Base-by-base conservation (phyloP, 1,140 invertebrate genomes). In the Lasioglossum albipes region DNA sequence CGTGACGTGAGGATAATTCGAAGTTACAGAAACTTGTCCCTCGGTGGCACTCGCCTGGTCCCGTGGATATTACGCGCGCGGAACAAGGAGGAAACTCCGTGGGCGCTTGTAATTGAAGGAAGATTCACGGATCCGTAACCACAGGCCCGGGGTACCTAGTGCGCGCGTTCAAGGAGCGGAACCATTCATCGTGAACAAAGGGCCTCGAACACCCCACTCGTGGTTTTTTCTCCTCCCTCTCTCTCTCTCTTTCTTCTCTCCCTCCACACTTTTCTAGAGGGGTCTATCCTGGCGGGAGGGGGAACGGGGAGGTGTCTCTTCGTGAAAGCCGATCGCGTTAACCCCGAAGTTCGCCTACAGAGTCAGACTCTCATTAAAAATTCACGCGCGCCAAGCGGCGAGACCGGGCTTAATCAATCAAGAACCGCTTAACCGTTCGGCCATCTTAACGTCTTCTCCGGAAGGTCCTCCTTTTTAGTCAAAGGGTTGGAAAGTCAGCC, bases 281-380 rank as follows among this genome's bases (percentile, higher is more conserved):
- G 3, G 45, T 49, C 45, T 49, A 65, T 70, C 64, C 45, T 41
- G 27, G 67, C n/a, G 36, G 66, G 12, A 9, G 57, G 20, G 20
- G 52, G 16, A 18, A 18, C 42, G 59, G 22, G 16, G 64, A 22
- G 61, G 62, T 78, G 61, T 84, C 79, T 36, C 75, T 62, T 84
- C 54, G 10, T 49, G 61, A 78, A 54, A 78, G 76, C 61, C 71
- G 79, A 86, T 84, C 70, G 54, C 57, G 64, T 62, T 68, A 79
- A 41, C 67, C 54, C 45, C 49, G 61, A 20, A 13, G 16, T 66
- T 73, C 42, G n/a, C 10, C 13, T 75, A 83, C 73, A 31, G 42
- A 12, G 62, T 61, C 10, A 41, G 73, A 62, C 75, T 75, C 79
- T 86, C 75, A 82, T 85, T 84, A 84, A 86, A 85, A 84, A 84